Base-by-base conservation (phyloP, 2,797 vertebrate genomes). In the Microctenopoma stevenorrisi region DNA sequence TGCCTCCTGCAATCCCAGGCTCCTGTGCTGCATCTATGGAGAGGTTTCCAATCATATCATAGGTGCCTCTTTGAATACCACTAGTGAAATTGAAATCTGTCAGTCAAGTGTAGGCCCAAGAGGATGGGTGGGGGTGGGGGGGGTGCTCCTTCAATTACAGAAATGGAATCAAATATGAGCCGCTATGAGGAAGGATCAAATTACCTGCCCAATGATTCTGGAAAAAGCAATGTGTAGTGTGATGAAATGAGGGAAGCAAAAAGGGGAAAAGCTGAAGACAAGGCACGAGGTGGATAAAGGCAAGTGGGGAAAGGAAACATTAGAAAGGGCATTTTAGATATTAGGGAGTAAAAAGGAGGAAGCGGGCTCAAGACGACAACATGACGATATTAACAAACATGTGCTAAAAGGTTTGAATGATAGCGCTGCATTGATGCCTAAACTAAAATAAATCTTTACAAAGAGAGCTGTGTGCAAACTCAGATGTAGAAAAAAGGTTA, bases 121-220 rank as follows among this genome's bases (percentile, higher is more conserved):
- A 40, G 47, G 40, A 12, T n/a, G 13, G 12, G 11, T 46, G 14
- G n/a, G 13, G 12, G 11, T 2, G n/a, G 14, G 9, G 25, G 25
- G 11, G 48, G 25, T 35, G 44, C 37, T 28, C 46, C 42, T 88
- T 86, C 87, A 85, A 81, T 88, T 88, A 90, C 69, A 79, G 83
- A 83, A 83, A 81, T 78, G 74, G 83, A 86, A 90, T 88, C 84
- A 87, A 82, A 91, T 88, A 84, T 79, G 84, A 82, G 77, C 35
- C 7, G 15, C 78, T 73, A 57, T 79, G 50, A 51, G 74, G 69
- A 30, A 62, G 61, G 77, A 83, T 67, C 28, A 35, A 85, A 85
- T 91, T 72, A 85, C 71, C 63, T 12, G 57, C 64, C 43, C 25
- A 35, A 56, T 74, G 76, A 81, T 79, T 86, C 68, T 86, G 76